These are phyloP conservation scores for Penaeus japonicus DNA, from an alignment of 1,140 invertebrate species.

Conservation along the genomic window DNA sequence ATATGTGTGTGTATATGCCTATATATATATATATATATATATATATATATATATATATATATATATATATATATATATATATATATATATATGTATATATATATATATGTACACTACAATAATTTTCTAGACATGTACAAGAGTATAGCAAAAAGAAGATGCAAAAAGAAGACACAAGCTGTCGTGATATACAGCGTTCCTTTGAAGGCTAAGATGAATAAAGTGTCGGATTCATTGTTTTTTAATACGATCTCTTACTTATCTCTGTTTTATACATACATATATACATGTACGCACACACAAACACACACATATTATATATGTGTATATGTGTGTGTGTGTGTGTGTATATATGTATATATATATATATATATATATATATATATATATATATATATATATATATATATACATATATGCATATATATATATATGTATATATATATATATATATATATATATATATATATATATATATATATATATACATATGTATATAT, in stretches of 20 bases:
- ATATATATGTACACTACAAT: no score
- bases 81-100: no score
- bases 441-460: conserved; percentile 27
- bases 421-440: neutral
- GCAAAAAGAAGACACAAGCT: no score
- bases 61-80: no score
- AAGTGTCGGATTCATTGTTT: no score
- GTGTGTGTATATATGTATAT: conserved; percentile 25
- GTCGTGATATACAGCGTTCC: no score
- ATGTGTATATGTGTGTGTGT: conserved; percentile 21
- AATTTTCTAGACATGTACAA: no score
- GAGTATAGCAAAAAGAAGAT: no score
- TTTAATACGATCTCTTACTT: neutral
- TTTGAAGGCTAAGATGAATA: no score
- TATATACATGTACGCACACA: conserved; percentile 17
- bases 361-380: conserved; percentile 32
- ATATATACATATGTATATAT: neutral
- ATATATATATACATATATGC: neutral
- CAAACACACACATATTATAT: conserved; percentile 21
- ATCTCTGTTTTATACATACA: conserved; percentile 1
- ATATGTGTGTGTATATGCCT: no score
- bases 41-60: no score
- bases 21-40: no score
- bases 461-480: conserved; percentile 18
- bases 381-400: conserved; percentile 32